Percentiles rank a stretch among this genome's conserved stretches.
Evolutionary conservation across 2,888 invertebrate species (phyloP).

Genomic region (Dorcus parallelipipedus): DNA sequence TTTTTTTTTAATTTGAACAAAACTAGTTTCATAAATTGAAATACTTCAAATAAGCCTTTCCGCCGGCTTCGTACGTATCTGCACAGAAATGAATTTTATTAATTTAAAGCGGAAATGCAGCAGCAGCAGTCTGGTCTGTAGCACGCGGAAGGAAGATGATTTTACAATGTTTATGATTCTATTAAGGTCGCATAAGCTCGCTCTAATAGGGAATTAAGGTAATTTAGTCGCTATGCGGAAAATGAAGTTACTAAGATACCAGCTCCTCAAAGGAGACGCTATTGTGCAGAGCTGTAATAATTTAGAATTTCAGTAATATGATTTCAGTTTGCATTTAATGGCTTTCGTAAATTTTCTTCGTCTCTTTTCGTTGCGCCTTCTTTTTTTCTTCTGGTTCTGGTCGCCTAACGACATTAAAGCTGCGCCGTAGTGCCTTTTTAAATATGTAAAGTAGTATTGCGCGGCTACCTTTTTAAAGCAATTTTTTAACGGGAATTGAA

Average conservation of each 20-base stretch:
- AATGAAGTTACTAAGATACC: constrained; percentile 45
- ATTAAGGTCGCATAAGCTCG: constrained; percentile 41
- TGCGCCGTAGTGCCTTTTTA: too few relatives aligned
- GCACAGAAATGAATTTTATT: too few relatives aligned
- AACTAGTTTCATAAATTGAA: too few relatives aligned
- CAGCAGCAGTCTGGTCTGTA: constrained; percentile 2
- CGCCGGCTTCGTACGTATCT: background rate
- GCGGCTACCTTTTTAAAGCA: too few relatives aligned
- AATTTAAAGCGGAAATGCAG: background rate
- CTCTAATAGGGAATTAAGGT: constrained; percentile 42
- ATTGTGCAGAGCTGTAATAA: constrained; percentile 43
- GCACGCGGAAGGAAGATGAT: constrained; percentile 21
- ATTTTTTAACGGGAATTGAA: too few relatives aligned
- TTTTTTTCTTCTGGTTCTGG: background rate
- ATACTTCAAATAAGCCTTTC: background rate
- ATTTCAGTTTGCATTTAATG: constrained; percentile 29
- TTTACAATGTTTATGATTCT: constrained; percentile 42
- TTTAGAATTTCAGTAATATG: constrained; percentile 41
- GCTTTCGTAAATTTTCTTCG: constrained; percentile 10
- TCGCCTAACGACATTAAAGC: background rate
- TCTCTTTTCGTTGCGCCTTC: background rate
- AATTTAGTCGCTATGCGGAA: constrained; percentile 43
- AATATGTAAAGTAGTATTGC: too few relatives aligned
- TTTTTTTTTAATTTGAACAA: too few relatives aligned
- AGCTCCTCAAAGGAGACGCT: constrained; percentile 24